Conservation (phyloP, 2,888 invertebrate species). For the Halictus quadricinctus region DNA sequence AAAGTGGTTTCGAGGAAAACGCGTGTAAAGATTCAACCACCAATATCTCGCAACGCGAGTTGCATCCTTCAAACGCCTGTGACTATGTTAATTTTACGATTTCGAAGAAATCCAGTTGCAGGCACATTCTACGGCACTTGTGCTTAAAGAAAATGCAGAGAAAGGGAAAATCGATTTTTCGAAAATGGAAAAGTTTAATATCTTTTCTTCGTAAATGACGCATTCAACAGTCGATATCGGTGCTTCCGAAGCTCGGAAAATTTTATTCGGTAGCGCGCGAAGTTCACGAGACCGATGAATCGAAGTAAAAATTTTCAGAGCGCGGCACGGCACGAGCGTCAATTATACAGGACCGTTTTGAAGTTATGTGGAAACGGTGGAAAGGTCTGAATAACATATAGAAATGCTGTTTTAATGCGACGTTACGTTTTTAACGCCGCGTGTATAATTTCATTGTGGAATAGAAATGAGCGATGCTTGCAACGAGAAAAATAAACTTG, state of each 20-base stretch:
- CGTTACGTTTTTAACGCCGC: slow-evolving; percentile 26
- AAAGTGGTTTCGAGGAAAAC: too few relatives aligned
- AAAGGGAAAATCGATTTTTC: too few relatives aligned
- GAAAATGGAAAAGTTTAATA: background rate
- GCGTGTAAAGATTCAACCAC: too few relatives aligned
- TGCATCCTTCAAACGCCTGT: too few relatives aligned
- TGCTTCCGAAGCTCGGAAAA: background rate
- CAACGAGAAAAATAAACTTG: slow-evolving; percentile 4
- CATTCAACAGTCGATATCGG: background rate
- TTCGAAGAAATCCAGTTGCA: too few relatives aligned
- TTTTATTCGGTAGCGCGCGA: background rate
- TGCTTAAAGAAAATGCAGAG: too few relatives aligned
- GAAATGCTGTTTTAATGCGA: slow-evolving; percentile 14
- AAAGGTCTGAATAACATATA: slow-evolving; percentile 7
- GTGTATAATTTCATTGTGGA: slow-evolving; percentile 38
- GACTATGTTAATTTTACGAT: too few relatives aligned
- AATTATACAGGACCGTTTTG: background rate
- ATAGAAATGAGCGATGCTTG: background rate
- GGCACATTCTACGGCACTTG: too few relatives aligned
- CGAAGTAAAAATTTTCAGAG: background rate
- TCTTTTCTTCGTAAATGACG: background rate
- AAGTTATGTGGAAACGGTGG: background rate
- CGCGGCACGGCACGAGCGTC: background rate
- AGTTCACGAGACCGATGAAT: background rate
- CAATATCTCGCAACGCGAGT: too few relatives aligned